These are phyloP conservation scores for Argopecten irradians DNA, from an alignment of 1,140 invertebrate genomes.

Conservation along the genomic window DNA sequence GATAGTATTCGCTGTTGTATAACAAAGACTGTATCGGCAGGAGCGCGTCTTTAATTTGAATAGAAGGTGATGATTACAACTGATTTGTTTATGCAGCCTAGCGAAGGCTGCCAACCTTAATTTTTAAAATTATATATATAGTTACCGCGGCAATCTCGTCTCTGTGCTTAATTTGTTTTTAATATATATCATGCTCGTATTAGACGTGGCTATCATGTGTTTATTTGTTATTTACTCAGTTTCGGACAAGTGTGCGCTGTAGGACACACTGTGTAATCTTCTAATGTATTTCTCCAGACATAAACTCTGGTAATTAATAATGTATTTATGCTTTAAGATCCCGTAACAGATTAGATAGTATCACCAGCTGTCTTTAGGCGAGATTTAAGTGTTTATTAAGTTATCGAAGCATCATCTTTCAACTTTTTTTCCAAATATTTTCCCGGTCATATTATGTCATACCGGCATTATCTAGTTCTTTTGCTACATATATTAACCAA, in stretches of 20 bases:
- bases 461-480: too few species aligned
- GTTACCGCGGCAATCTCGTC: not conserved
- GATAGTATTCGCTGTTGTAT: not conserved
- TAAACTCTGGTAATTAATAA: not conserved
- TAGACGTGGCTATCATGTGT: not conserved
- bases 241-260: constrained; percentile 1
- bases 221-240: not conserved
- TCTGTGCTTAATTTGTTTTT: not conserved
- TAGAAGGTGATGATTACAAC: not conserved
- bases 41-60: not conserved
- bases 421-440: not conserved
- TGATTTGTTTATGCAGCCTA: not conserved
- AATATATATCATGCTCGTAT: not conserved
- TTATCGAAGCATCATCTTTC: not conserved
- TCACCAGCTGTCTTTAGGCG: not conserved
- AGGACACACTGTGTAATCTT: not conserved
- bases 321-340: not conserved
- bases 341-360: not conserved
- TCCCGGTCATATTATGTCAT: not conserved
- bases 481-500: too few species aligned
- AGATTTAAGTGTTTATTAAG: not conserved
- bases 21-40: not conserved
- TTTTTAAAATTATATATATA: not conserved
- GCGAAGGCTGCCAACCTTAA: not conserved
- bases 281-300: not conserved